Base-by-base conservation (phyloP, 2,113 vertebrate genomes). In the Hirundichthys speculiger region DNA sequence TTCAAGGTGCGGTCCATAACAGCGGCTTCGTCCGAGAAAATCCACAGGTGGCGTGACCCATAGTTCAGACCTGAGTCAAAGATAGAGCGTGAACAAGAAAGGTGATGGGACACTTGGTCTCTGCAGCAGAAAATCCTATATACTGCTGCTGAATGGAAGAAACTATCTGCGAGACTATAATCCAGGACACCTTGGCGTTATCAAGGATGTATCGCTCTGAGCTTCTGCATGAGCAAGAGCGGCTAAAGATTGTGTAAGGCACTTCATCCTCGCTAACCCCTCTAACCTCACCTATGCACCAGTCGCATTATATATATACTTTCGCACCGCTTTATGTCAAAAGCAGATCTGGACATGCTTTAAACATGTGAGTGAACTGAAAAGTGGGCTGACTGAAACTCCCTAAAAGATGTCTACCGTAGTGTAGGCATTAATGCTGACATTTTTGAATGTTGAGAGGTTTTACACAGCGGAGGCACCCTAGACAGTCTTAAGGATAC, bases 101-200 rank as follows among this genome's bases (percentile, higher is more conserved):
- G 67, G 74, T 58, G 76, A 76, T 68, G 56, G 82, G 50, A 30
- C 22, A 39, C 22, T 66, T 75, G 42, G 42, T 70, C 66, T 66
- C 69, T 61, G 72, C 75, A 42, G 77, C 65, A 45, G 70, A 56
- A 78, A 85, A 86, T 85, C 75, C 75, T 83, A 86, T 84, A 78
- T 55, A 51, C 38, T 70, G 42, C 76, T 67, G 59, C 38, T 34
- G 65, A 64, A 79, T 69, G 80, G 73, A 80, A 75, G 79, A 83
- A 75, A 84, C 78, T 72, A 80, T 84, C 73, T 75, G 38, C 0
- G 15, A 75, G 84, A 77, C 74, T 79, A 63, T 89, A 82, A 88
- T 86, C 82, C 86, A 57, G 84, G 82, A 86, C 84, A 86, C 80
- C 84, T 77, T 66, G 82, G 82, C 22, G 41, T 77, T 88, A 88